Evolutionary conservation across 1,140 invertebrate genomes (phyloP).

Genomic region (Formica exsecta): DNA sequence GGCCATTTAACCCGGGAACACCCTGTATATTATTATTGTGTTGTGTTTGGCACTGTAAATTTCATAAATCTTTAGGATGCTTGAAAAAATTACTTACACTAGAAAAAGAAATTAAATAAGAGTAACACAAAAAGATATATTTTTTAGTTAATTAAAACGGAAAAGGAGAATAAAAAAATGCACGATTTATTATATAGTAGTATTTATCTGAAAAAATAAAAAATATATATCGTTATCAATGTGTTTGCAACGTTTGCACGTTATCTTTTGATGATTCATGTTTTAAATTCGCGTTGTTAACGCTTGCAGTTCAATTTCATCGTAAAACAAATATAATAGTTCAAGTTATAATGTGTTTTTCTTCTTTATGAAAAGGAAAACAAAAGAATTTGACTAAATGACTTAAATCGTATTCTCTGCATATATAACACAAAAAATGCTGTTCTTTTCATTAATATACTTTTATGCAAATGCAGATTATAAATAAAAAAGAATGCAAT

Average conservation of each 20-base stretch:
- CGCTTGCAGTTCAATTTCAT: neutral
- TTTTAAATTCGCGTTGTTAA: neutral
- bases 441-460: neutral
- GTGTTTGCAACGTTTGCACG: neutral
- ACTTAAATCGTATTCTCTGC: neutral
- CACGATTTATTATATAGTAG: too few species aligned
- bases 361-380: neutral
- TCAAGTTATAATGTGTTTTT: neutral
- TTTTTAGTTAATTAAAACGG: neutral
- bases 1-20: too few species aligned
- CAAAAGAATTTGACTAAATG: neutral
- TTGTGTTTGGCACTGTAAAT: neutral
- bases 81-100: neutral
- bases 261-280: neutral
- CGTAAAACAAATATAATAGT: neutral
- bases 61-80: neutral
- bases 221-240: too few species aligned
- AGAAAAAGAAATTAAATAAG: neutral
- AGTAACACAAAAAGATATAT: neutral
- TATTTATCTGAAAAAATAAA: too few species aligned
- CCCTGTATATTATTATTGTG: neutral
- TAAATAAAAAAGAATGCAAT: neutral
- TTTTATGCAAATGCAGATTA: neutral
- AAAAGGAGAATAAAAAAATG: too few species aligned
- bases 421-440: neutral